Conservation (phyloP, 2,113 vertebrate species). For the Amblyopsis rosae region DNA sequence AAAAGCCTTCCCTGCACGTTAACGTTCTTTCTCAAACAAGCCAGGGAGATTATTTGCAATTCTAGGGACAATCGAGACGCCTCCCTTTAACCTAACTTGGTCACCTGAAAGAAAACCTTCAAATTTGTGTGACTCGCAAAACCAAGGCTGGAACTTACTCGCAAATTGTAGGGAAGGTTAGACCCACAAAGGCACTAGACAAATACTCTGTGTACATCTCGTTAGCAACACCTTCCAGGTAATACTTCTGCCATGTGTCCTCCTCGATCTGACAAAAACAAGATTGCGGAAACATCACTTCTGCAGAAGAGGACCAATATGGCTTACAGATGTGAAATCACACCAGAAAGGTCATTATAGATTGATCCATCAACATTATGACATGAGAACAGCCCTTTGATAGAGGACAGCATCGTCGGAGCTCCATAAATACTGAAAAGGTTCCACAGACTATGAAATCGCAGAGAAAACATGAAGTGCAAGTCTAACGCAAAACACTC, state of each 20-base stretch:
- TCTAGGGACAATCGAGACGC: no score
- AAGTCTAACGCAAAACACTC: constrained; percentile 48
- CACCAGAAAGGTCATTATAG: constrained; percentile 67
- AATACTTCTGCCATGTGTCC: constrained; percentile 99
- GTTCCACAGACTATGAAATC: constrained; percentile 59
- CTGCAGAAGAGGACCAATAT: constrained; percentile 45
- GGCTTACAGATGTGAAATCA: constrained; percentile 69
- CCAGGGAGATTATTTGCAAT: no score
- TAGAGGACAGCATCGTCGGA: constrained; percentile 66
- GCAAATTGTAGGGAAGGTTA: constrained; percentile 96
- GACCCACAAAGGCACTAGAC: constrained; percentile 98
- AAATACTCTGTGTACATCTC: constrained; percentile 99
- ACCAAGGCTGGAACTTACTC: constrained; percentile 87
- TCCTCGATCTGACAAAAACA: constrained; percentile 89
- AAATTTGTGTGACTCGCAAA: background rate
- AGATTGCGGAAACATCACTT: constrained; percentile 24
- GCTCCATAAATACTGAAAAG: constrained; percentile 59
- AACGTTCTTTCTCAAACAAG: no score
- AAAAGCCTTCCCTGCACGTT: no score
- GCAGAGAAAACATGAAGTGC: constrained; percentile 63
- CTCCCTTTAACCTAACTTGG: no score
- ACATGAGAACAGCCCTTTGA: constrained; percentile 69
- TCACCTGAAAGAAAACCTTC: no score
- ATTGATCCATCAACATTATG: constrained; percentile 71
- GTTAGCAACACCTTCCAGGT: constrained; percentile 97